Conservation (phyloP, 1,140 invertebrate species). For the Eupristina koningsbergeri region DNA sequence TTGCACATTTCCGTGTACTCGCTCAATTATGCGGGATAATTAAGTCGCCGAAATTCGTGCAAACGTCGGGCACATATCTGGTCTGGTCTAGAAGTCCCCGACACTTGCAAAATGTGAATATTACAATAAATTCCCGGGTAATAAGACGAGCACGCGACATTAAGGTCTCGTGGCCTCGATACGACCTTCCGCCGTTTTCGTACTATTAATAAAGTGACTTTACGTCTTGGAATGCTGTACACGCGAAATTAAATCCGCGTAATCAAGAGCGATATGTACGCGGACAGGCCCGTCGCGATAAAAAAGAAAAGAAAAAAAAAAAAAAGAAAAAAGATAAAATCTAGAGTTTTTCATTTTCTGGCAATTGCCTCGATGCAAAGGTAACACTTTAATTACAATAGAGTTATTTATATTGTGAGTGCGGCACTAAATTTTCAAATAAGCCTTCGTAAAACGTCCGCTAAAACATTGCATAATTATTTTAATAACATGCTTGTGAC, state of each 20-base stretch:
- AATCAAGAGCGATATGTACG: slow-evolving; percentile 21
- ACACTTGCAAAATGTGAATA: neutral
- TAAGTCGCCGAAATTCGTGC: neutral
- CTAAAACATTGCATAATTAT: neutral
- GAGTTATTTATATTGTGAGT: neutral
- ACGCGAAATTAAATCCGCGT: slow-evolving; percentile 13
- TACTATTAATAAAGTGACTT: slow-evolving; percentile 37
- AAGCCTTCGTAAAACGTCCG: neutral
- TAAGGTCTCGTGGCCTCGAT: slow-evolving; percentile 14
- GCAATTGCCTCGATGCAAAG: neutral
- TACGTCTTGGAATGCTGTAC: slow-evolving; percentile 19
- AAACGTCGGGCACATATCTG: neutral
- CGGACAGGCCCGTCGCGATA: neutral
- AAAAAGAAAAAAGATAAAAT: slow-evolving; percentile 2
- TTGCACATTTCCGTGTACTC: neutral
- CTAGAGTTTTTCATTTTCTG: neutral
- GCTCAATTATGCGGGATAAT: slow-evolving; percentile 37
- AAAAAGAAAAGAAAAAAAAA: too few species aligned
- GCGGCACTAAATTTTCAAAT: neutral
- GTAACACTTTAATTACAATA: neutral
- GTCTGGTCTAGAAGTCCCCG: too few species aligned
- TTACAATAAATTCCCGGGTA: slow-evolving; percentile 3
- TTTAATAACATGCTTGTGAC: too few species aligned
- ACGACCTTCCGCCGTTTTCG: slow-evolving; percentile 19
- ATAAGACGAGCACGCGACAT: neutral